Percentiles rank a stretch among this genome's conserved stretches.
These are phyloP conservation scores for Brachionus paranguensis DNA, from an alignment of 1,140 invertebrate species.

Conservation along the genomic window DNA sequence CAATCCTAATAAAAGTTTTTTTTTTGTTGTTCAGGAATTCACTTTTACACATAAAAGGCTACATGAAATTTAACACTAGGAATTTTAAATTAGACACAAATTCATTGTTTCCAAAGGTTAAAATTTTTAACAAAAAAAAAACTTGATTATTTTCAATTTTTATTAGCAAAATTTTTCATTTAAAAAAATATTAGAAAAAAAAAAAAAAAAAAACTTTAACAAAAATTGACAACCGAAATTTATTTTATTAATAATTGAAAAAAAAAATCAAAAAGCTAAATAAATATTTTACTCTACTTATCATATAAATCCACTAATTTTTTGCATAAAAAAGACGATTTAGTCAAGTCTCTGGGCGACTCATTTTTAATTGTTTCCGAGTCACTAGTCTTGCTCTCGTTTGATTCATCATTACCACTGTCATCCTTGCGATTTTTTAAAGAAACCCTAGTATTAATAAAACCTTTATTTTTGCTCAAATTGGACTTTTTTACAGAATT, in stretches of 20 bases:
- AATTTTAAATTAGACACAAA: neutral
- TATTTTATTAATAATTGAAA: neutral
- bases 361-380: neutral
- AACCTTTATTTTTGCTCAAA: neutral
- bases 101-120: neutral
- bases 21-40: too few relatives aligned
- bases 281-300: neutral
- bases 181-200: too few relatives aligned
- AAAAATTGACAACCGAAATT: neutral
- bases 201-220: neutral
- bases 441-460: neutral
- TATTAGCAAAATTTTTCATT: neutral
- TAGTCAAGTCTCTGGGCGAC: neutral
- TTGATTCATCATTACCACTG: slow-evolving; percentile 20
- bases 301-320: slow-evolving; percentile 20
- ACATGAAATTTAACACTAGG: neutral
- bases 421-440: neutral
- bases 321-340: slow-evolving; percentile 7
- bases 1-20: neutral
- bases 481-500: neutral
- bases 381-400: neutral
- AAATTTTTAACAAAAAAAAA: neutral
- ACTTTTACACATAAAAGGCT: neutral
- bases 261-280: neutral
- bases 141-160: neutral